Evolutionary conservation across 2,888 invertebrate genomes (phyloP).

Genomic region (Melanargia galathea): DNA sequence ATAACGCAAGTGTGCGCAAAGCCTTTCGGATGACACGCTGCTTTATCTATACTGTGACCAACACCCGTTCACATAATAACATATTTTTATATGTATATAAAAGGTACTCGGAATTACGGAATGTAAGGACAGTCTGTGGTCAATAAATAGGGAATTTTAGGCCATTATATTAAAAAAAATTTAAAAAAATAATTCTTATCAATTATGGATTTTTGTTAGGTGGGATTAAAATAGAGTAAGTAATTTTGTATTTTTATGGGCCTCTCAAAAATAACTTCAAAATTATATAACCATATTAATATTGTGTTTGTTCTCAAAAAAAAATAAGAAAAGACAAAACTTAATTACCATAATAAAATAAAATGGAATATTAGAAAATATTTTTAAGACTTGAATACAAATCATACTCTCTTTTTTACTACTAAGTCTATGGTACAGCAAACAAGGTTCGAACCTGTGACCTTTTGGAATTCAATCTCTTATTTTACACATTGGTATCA

Average conservation of each 20-base stretch:
- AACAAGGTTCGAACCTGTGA: background rate
- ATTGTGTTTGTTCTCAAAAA: conserved; percentile 16
- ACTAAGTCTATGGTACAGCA: too few relatives aligned
- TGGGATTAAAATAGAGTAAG: conserved; percentile 17
- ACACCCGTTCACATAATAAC: conserved; percentile 34
- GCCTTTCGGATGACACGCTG: conserved; percentile 35
- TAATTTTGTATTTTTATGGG: conserved; percentile 2
- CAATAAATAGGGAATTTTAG: conserved; percentile 6
- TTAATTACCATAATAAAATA: background rate
- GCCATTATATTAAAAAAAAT: conserved; percentile 21
- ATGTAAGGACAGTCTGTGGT: conserved; percentile 32
- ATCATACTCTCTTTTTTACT: too few relatives aligned
- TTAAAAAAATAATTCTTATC: background rate
- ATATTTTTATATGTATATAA: conserved; percentile 25
- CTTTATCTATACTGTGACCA: conserved; percentile 41
- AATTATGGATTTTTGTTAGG: conserved; percentile 24
- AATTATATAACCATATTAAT: background rate
- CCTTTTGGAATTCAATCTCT: background rate
- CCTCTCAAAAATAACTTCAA: conserved; percentile 1
- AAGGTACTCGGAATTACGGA: conserved; percentile 35
- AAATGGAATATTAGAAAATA: background rate
- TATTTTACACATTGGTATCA: background rate
- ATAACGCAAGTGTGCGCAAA: conserved; percentile 25
- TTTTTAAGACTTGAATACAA: background rate
- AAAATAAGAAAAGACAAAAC: background rate